Percentiles rank a stretch among this genome's conserved stretches.
These are phyloP conservation scores for Dicroscelio sp. DNA, from an alignment of 2,888 invertebrate genomes.

Conservation along the genomic window DNA sequence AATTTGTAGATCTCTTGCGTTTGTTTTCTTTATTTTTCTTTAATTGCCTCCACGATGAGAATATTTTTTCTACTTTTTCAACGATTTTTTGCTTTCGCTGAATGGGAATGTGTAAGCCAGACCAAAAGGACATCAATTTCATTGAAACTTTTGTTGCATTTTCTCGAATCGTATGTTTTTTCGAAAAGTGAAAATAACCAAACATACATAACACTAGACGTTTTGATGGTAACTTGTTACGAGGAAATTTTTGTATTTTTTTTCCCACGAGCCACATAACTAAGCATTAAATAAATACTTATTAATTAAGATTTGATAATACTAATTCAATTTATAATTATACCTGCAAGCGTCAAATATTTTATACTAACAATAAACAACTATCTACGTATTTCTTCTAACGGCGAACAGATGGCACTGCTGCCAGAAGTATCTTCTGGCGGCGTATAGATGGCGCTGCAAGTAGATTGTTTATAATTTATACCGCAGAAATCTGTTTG, in stretches of 20 bases:
- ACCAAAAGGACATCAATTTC: background rate
- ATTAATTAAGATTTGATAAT: too few relatives aligned
- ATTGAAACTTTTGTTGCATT: background rate
- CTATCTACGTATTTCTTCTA: too few relatives aligned
- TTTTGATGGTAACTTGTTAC: background rate
- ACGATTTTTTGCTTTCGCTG: background rate
- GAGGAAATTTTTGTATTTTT: background rate
- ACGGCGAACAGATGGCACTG: too few relatives aligned
- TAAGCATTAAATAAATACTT: too few relatives aligned
- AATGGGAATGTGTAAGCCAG: background rate
- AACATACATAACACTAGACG: background rate
- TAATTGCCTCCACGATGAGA: background rate
- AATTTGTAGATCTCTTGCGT: background rate
- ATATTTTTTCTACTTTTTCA: background rate
- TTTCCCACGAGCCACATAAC: slow-evolving; percentile 7
- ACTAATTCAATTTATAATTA: too few relatives aligned
- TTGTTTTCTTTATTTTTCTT: background rate
- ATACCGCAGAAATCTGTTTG: too few relatives aligned
- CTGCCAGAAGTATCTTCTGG: too few relatives aligned
- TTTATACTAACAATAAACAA: too few relatives aligned
- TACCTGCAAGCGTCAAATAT: too few relatives aligned
- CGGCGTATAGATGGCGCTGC: too few relatives aligned
- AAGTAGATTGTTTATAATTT: too few relatives aligned
- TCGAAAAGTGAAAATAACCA: background rate
- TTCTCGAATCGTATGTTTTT: background rate